phyloP scores from a whole-genome alignment of 1,140 invertebrate species.

The Drosophila santomea region DNA sequence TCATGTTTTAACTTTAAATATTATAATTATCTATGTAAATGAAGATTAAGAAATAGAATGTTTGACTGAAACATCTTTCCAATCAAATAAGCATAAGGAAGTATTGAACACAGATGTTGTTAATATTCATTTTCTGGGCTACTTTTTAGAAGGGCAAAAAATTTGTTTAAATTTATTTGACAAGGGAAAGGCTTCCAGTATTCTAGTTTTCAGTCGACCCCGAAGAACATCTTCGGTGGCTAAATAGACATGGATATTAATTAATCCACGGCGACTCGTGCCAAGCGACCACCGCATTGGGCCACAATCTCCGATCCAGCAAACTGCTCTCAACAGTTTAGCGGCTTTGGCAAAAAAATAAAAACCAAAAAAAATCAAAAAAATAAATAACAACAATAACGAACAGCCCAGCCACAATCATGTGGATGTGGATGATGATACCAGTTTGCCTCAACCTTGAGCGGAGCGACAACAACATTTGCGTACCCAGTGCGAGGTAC shows the following conservation, averaged over 20 bases:
- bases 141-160: slow-evolving; percentile 2
- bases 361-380: not conserved
- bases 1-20: not conserved
- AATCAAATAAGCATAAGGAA: no score
- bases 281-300: slow-evolving; percentile 51
- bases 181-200: slow-evolving; percentile 65
- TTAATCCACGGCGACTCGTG: slow-evolving; percentile 77
- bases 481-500: slow-evolving; percentile 62
- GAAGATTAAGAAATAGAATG: no score
- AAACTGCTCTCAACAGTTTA: slow-evolving; percentile 55
- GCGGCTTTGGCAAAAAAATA: slow-evolving; percentile 13
- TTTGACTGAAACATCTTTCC: no score
- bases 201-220: not conserved
- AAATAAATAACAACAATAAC: slow-evolving; percentile 6
- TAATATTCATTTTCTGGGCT: not conserved
- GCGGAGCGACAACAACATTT: slow-evolving; percentile 66
- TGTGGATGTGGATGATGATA: slow-evolving; percentile 57
- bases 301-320: slow-evolving; percentile 24
- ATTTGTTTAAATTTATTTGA: slow-evolving; percentile 17
- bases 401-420: slow-evolving; percentile 33
- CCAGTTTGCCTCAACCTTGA: slow-evolving; percentile 81
- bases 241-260: slow-evolving; percentile 63
- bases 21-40: not conserved
- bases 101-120: no score
- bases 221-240: slow-evolving; percentile 51